Percentiles rank a stretch among this genome's conserved stretches.
These are phyloP conservation scores for Riparia riparia DNA, from an alignment of 2,113 vertebrate genomes.

Conservation along the genomic window DNA sequence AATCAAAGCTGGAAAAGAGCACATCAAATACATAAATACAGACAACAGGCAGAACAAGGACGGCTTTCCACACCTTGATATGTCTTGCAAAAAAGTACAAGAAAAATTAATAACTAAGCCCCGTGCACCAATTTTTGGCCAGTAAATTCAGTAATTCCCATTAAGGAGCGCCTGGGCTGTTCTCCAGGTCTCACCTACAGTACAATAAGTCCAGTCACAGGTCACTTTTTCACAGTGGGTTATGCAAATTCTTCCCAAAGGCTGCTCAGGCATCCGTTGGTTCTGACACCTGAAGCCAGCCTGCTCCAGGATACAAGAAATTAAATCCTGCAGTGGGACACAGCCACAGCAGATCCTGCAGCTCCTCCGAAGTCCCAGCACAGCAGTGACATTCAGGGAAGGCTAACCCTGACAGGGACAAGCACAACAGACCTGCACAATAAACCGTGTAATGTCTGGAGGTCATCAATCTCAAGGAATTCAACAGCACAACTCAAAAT, in stretches of 20 bases:
- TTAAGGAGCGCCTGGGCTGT: neutral
- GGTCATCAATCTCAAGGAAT: neutral
- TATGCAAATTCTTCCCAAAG: neutral
- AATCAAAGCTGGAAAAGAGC: conserved; percentile 84
- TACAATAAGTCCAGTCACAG: neutral
- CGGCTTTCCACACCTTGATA: neutral
- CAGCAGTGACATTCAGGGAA: neutral
- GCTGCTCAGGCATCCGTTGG: rapidly evolving
- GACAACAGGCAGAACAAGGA: neutral
- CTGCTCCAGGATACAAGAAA: neutral
- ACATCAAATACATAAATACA: neutral
- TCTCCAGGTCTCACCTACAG: neutral
- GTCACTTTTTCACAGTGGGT: neutral
- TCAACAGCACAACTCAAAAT: neutral
- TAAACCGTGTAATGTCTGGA: neutral
- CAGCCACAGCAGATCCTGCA: neutral
- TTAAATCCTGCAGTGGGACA: neutral
- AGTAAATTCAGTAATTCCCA: neutral
- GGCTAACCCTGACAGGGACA: neutral
- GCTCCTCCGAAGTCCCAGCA: neutral
- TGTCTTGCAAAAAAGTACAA: neutral
- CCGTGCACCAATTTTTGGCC: neutral
- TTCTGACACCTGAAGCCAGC: neutral
- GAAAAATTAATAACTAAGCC: neutral
- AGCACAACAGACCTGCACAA: neutral